A percentile compares a stretch with the other conserved stretches of the same genome.
Evolutionary conservation across 2,888 invertebrate genomes (phyloP).

Genomic region (Leucozona laternaria): DNA sequence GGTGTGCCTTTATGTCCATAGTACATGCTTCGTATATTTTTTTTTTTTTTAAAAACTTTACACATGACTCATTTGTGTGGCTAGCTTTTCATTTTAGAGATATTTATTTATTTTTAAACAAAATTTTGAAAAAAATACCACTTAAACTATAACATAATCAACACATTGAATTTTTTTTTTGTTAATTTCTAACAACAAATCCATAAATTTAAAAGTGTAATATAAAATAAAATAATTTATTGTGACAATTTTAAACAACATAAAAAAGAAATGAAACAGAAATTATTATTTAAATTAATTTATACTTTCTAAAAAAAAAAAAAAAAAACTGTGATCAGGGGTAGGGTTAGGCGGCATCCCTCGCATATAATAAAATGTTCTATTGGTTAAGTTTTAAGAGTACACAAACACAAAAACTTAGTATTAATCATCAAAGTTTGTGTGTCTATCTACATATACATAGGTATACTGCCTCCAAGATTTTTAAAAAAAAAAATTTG

Average conservation of each 20-base stretch:
- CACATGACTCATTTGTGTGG: neutral
- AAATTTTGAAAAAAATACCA: neutral
- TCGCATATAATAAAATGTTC: slow-evolving; percentile 33
- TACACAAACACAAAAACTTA: slow-evolving; percentile 3
- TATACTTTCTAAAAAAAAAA: neutral
- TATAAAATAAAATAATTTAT: slow-evolving; percentile 64
- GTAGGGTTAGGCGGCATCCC: slow-evolving; percentile 4
- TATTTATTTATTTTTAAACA: neutral
- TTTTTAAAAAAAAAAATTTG: slow-evolving; percentile 6
- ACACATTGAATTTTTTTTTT: neutral
- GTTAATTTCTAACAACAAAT: slow-evolving; percentile 55
- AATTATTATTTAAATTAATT: slow-evolving; percentile 30
- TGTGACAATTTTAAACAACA: slow-evolving; percentile 24
- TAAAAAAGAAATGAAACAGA: slow-evolving; percentile 39
- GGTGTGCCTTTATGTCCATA: too few relatives aligned
- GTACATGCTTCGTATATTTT: too few relatives aligned
- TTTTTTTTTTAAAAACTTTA: neutral
- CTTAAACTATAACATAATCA: neutral
- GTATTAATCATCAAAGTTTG: slow-evolving; percentile 61
- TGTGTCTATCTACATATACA: slow-evolving; percentile 2
- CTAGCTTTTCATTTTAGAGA: neutral
- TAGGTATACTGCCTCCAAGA: neutral
- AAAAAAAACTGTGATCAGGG: neutral
- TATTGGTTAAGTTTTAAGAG: slow-evolving; percentile 39
- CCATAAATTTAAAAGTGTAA: slow-evolving; percentile 58